These are phyloP conservation scores for Strongylocentrotus purpuratus DNA, from an alignment of 35 echinoderm and acorn worm genomes.

Conservation along the genomic window DNA sequence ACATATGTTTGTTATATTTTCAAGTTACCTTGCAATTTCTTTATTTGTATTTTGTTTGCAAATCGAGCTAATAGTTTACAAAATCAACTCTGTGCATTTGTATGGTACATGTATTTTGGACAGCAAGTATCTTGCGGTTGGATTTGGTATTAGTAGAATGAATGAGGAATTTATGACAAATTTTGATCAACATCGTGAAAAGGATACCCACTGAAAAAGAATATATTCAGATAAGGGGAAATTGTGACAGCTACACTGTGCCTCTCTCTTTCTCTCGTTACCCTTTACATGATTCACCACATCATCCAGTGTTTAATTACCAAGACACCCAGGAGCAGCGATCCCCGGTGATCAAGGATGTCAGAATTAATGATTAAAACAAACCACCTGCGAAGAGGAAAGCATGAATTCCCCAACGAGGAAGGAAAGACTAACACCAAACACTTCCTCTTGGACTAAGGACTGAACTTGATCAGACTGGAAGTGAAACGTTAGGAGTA, in stretches of 20 bases:
- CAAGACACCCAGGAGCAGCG: background rate
- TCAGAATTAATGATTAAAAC: background rate
- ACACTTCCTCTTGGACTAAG: background rate
- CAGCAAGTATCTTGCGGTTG: too few species aligned
- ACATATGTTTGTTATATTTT: too few species aligned
- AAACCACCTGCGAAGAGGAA: constrained; percentile 8
- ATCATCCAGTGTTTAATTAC: constrained; percentile 3
- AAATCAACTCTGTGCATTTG: too few species aligned
- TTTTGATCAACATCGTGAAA: too few species aligned
- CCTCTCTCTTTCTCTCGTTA: background rate
- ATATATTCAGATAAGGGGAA: background rate
- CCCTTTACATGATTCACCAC: background rate
- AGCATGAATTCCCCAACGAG: background rate
- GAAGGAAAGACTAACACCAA: background rate
- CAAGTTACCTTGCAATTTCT: too few species aligned
- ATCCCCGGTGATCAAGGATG: background rate
- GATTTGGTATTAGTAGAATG: too few species aligned
- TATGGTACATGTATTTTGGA: too few species aligned
- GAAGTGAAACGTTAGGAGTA: background rate
- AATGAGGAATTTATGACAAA: too few species aligned
- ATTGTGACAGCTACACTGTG: background rate
- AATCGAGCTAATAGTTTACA: too few species aligned
- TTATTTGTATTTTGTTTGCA: too few species aligned
- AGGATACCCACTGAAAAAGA: background rate
- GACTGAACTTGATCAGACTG: background rate